Percentiles rank a stretch among this genome's conserved stretches.
These are phyloP conservation scores for Coecobrya sp. DNA, from an alignment of 2,888 invertebrate genomes.

Conservation along the genomic window DNA sequence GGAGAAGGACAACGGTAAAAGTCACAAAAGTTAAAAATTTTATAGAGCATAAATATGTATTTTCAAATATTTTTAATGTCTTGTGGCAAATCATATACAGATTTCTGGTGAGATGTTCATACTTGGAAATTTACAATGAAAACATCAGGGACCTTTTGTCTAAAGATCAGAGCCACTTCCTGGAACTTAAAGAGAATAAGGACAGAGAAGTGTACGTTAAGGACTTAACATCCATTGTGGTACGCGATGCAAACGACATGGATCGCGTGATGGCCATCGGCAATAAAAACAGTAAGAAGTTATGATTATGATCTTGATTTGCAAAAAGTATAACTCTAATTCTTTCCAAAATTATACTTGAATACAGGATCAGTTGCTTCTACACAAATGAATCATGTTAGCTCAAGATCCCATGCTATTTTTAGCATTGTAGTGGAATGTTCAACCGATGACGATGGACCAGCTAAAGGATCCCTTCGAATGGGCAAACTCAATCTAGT, in stretches of 20 bases:
- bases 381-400: constrained; percentile 99
- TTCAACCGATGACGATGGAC: constrained; percentile 91
- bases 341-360: too few species aligned
- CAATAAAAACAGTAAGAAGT: constrained; percentile 92
- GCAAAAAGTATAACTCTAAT: too few species aligned
- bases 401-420: constrained; percentile 99
- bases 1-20: constrained; percentile 91
- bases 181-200: constrained; percentile 92
- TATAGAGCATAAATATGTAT: constrained; percentile 62
- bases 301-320: not conserved
- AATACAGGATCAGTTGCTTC: constrained; percentile 91
- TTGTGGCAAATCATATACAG: not conserved
- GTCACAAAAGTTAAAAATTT: constrained; percentile 5
- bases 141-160: constrained; percentile 98
- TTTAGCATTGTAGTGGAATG: constrained; percentile 99
- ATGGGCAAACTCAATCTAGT: constrained; percentile 99
- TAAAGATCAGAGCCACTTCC: constrained; percentile 95
- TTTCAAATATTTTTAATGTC: constrained; percentile 33
- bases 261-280: constrained; percentile 98
- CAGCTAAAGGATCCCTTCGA: constrained; percentile 89
- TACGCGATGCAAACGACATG: constrained; percentile 98
- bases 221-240: constrained; percentile 98
- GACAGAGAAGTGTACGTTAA: constrained; percentile 99
- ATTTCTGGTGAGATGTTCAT: constrained; percentile 98
- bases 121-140: constrained; percentile 99